Evolutionary conservation across 2,113 vertebrate genomes (phyloP).

Genomic region (Rhynchomys soricoides): DNA sequence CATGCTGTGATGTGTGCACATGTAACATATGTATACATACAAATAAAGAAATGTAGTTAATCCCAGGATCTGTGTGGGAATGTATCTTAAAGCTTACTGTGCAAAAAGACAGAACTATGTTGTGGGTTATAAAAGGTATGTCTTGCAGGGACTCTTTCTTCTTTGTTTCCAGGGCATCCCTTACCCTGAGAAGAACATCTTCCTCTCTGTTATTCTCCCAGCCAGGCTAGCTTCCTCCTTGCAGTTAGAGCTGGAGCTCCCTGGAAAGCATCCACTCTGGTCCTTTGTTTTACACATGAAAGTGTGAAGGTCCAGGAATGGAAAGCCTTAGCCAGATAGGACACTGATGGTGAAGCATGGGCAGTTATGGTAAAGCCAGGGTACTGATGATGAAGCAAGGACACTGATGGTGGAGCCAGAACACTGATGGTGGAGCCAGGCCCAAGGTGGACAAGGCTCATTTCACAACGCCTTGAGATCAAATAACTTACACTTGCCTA

Average conservation of each 20-base stretch:
- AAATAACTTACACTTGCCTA: not conserved
- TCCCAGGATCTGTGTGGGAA: not conserved
- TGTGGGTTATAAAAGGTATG: not conserved
- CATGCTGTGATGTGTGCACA: too few species aligned
- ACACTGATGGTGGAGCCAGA: not conserved
- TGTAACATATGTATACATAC: not conserved
- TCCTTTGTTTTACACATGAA: not conserved
- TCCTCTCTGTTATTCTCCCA: fast-evolving
- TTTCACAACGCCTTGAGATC: not conserved
- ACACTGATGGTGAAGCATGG: not conserved
- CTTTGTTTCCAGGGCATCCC: not conserved
- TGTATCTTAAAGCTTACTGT: not conserved
- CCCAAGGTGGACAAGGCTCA: not conserved
- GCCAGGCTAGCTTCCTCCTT: not conserved
- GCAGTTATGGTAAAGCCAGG: not conserved
- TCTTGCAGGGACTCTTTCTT: not conserved
- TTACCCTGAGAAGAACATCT: not conserved
- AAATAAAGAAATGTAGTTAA: not conserved
- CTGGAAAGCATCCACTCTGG: not conserved
- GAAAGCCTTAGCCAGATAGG: not conserved
- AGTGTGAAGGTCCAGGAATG: not conserved
- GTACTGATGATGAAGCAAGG: too few species aligned
- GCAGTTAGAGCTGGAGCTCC: not conserved
- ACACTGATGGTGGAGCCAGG: not conserved
- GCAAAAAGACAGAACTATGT: not conserved